These are phyloP conservation scores for Myocastor coypus DNA, from an alignment of 2,113 vertebrate genomes.

Conservation along the genomic window DNA sequence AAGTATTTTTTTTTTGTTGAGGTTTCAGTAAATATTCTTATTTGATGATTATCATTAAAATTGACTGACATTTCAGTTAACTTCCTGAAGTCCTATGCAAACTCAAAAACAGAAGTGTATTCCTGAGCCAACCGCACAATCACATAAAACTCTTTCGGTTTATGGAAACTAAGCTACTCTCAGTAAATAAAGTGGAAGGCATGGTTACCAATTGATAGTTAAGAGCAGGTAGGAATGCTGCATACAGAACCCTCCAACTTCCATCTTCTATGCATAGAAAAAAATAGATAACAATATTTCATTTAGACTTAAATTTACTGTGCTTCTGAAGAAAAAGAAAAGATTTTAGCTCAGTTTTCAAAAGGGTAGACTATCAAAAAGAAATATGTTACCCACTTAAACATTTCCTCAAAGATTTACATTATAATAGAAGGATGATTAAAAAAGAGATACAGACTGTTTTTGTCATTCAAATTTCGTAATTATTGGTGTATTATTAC, in stretches of 20 bases:
- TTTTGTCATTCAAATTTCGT: constrained; percentile 23
- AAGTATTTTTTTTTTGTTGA: neutral
- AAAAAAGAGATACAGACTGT: neutral
- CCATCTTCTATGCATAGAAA: neutral
- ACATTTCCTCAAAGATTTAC: neutral
- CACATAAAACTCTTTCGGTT: neutral
- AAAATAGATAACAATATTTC: neutral
- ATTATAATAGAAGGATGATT: constrained; percentile 9
- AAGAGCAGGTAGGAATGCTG: neutral
- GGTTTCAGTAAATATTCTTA: neutral
- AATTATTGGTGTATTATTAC: neutral
- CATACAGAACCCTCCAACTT: neutral
- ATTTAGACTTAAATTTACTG: neutral
- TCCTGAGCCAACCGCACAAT: neutral
- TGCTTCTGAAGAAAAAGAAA: neutral
- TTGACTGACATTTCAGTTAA: neutral
- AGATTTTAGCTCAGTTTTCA: neutral
- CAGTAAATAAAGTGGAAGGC: neutral
- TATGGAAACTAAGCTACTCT: neutral
- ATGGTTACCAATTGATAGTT: neutral
- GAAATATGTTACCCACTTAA: neutral
- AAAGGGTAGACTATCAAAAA: neutral
- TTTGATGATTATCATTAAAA: neutral
- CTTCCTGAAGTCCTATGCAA: neutral
- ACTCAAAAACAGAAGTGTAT: neutral